These are phyloP conservation scores for Erpornis zantholeuca DNA, from an alignment of 2,113 vertebrate species.

Conservation along the genomic window DNA sequence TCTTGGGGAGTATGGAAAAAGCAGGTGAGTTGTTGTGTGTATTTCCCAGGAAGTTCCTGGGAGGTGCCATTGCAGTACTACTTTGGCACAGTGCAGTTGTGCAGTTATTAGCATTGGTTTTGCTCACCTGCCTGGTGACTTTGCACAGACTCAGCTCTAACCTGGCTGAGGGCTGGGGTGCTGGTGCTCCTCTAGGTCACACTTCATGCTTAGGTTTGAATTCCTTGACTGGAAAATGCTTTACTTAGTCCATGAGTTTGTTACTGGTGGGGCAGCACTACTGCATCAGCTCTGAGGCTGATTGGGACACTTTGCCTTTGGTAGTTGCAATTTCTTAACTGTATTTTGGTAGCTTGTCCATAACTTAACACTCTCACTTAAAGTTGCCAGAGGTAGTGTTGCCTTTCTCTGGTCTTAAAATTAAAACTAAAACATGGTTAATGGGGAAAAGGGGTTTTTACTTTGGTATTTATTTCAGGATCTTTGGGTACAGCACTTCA, in stretches of 20 bases:
- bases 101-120: neutral
- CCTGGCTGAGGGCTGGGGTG: neutral
- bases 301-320: neutral
- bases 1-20: neutral
- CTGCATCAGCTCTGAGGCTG: neutral
- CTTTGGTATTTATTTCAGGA: too few relatives aligned
- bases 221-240: neutral
- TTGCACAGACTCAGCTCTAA: neutral
- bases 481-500: too few relatives aligned
- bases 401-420: too few relatives aligned
- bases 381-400: neutral
- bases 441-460: too few relatives aligned
- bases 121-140: fast-evolving
- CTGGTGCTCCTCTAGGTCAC: neutral
- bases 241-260: fast-evolving
- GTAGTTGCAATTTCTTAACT: fast-evolving
- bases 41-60: neutral
- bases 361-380: neutral
- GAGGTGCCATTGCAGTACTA: fast-evolving
- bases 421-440: too few relatives aligned
- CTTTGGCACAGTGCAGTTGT: neutral
- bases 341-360: neutral
- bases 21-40: neutral
- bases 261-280: neutral
- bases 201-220: neutral